These are phyloP conservation scores for Bombus pyrosoma DNA, from an alignment of 1,140 invertebrate genomes.

Conservation along the genomic window DNA sequence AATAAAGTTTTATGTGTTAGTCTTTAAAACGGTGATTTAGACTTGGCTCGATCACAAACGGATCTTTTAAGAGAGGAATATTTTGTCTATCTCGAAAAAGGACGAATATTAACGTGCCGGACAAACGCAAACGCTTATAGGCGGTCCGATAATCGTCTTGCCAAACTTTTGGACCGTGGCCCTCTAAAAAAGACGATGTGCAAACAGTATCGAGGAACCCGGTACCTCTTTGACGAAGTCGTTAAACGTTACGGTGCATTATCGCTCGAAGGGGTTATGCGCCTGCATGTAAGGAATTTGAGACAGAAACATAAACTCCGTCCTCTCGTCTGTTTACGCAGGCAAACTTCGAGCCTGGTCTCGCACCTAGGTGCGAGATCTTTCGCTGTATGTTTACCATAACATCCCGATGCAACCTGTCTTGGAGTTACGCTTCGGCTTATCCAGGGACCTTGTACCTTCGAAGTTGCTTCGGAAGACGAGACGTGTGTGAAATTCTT, in stretches of 20 bases:
- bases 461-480: slow-evolving; percentile 49
- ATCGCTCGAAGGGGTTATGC: slow-evolving; percentile 64
- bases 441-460: slow-evolving; percentile 64
- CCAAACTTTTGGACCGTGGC: slow-evolving; percentile 66
- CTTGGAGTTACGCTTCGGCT: slow-evolving; percentile 71
- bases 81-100: slow-evolving; percentile 19
- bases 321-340: slow-evolving; percentile 75
- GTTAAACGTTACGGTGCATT: slow-evolving; percentile 72
- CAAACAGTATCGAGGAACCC: slow-evolving; percentile 55
- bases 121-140: slow-evolving; percentile 58
- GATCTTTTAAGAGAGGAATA: slow-evolving; percentile 42
- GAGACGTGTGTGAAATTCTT: slow-evolving; percentile 66
- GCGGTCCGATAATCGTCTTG: slow-evolving; percentile 66
- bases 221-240: slow-evolving; percentile 68
- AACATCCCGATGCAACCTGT: slow-evolving; percentile 79
- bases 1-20: slow-evolving; percentile 20
- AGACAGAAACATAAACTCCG: slow-evolving; percentile 79
- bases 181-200: slow-evolving; percentile 56
- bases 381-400: slow-evolving; percentile 77
- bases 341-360: slow-evolving; percentile 77
- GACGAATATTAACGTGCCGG: slow-evolving; percentile 48
- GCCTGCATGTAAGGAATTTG: slow-evolving; percentile 75
- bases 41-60: slow-evolving; percentile 11
- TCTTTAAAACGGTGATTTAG: slow-evolving; percentile 28
- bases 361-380: slow-evolving; percentile 82